Conservation (phyloP, 2,113 vertebrate genomes). For the Coptodon bakossiorum region DNA sequence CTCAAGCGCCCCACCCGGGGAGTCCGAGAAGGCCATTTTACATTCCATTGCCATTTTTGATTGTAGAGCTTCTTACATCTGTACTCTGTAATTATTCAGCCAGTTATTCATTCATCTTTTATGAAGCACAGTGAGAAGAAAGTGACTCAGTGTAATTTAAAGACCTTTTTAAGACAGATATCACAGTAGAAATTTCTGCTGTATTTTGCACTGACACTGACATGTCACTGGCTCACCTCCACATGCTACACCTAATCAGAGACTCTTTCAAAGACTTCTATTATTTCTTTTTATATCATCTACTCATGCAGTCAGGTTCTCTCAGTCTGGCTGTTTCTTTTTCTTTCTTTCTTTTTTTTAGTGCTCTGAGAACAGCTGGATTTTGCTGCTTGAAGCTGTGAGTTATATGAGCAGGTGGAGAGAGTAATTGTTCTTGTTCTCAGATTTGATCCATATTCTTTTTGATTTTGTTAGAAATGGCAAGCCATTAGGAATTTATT, state of each 20-base stretch:
- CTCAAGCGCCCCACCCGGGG: not conserved
- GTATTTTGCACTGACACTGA: not conserved
- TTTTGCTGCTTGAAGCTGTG: not conserved
- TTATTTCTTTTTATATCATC: not conserved
- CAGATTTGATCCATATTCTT: not conserved
- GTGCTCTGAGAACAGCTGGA: slow-evolving; percentile 4
- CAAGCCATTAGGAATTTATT: not conserved
- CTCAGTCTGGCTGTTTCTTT: not conserved
- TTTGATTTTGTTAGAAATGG: not conserved
- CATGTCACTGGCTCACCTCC: not conserved
- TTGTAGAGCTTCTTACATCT: not conserved
- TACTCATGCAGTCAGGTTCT: not conserved
- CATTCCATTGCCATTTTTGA: not conserved
- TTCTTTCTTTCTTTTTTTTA: not conserved
- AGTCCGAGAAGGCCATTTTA: not conserved
- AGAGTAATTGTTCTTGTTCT: not conserved
- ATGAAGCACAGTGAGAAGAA: not conserved
- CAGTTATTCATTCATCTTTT: not conserved
- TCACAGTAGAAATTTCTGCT: not conserved
- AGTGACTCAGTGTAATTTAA: not conserved
- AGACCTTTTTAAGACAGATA: not conserved
- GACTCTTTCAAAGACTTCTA: not conserved
- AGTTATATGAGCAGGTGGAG: not conserved
- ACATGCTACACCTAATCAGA: not conserved
- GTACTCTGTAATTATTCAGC: not conserved